Base-by-base conservation (phyloP, 2,888 invertebrate genomes). In the Cantharis flavilabris region DNA sequence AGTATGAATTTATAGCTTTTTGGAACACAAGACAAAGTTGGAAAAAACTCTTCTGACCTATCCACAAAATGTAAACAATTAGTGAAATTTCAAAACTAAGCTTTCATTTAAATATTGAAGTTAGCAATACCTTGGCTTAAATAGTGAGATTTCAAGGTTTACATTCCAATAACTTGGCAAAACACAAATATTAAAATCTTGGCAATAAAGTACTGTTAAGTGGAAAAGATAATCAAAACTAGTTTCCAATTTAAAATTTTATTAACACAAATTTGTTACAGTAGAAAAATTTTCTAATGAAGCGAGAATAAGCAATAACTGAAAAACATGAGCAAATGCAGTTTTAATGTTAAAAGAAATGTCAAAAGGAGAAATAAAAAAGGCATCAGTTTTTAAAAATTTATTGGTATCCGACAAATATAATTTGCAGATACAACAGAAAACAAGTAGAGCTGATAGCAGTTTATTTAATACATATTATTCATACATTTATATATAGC, bases 401-500 rank as follows among this genome's bases (percentile, higher is more conserved):
- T 89, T 89, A 88, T 88, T 88, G 83, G 87, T 88, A 88, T 88
- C 88, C 86, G 88, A 88, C 87, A 88, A 87, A 85, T 86, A 88
- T 87, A 86, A 85, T 88, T 87, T 86, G 86, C 88, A 88, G 88
- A 88, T 88, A 88, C 88, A 89, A 89, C 88, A 88, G 87, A 88
- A 88, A 89, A 88, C 88, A 88, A 88, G 84, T 88, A 89, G 88
- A 88, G 88, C 88, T 88, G 88, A 88, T 88, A 88, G 88, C 88
- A 88, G 87, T 87, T 88, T 88, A 88, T 88, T 88, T 87, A 88
- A 88, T 89, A 89, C 88, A 89, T 89, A 88, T 67, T 67, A 67
- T 89, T 88, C 88, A 88, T 89, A 89, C 88, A 89, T 88, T 88
- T 88, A 88, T 76, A 88, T 88, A 89, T 89, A 89, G 88, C 88